Conservation (phyloP, 2,888 invertebrate genomes). For the Parnassius glacialis region DNA sequence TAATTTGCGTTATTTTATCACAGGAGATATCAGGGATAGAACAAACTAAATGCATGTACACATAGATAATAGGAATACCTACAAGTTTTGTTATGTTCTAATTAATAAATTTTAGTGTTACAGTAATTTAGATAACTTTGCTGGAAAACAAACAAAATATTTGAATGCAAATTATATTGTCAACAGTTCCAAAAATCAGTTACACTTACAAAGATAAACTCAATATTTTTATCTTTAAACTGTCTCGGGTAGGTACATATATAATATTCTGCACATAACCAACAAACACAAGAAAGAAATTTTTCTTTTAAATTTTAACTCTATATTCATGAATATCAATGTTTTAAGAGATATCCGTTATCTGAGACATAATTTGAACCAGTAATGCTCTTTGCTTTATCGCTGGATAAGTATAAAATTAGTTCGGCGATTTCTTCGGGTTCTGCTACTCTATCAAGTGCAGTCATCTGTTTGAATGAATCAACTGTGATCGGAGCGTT, state of each 20-base stretch:
- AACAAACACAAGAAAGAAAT: conserved; percentile 1
- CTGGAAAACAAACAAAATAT: neutral
- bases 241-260: too few species aligned
- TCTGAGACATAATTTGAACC: conserved; percentile 41
- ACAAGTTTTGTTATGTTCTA: too few species aligned
- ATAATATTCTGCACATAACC: too few species aligned
- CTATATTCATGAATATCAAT: neutral
- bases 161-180: too few species aligned
- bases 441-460: conserved; percentile 32
- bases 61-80: too few species aligned
- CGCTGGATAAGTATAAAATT: conserved; percentile 41
- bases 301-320: neutral
- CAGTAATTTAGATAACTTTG: too few species aligned
- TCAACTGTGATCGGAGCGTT: conserved; percentile 7
- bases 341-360: conserved; percentile 33
- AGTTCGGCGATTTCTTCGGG: conserved; percentile 39
- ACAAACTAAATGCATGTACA: too few species aligned
- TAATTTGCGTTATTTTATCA: too few species aligned
- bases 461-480: conserved; percentile 9
- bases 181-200: too few species aligned
- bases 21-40: too few species aligned
- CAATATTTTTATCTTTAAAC: conserved; percentile 18
- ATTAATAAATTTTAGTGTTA: too few species aligned
- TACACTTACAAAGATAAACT: neutral
- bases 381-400: conserved; percentile 41